Conservation (phyloP, 2,888 invertebrate genomes). For the Xylocampa areola region DNA sequence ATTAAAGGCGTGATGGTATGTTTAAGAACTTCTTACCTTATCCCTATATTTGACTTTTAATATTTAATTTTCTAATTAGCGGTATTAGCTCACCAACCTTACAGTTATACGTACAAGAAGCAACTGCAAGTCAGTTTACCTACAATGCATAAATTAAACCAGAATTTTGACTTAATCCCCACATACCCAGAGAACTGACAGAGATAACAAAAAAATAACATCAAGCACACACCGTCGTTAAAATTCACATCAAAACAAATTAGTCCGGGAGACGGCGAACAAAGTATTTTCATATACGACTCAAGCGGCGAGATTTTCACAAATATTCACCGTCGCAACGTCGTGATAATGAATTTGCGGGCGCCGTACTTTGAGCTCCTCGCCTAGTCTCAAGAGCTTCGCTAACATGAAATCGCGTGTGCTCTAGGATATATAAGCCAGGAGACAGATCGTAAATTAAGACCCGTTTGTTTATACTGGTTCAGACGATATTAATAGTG, state of each 20-base stretch:
- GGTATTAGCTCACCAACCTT: conserved; percentile 4
- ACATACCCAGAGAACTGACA: conserved; percentile 9
- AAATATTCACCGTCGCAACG: conserved; percentile 33
- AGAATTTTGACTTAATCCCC: conserved; percentile 33
- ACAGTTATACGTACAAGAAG: conserved; percentile 4
- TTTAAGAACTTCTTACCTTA: no score
- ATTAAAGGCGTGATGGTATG: no score
- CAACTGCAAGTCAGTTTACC: not conserved
- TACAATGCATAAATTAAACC: conserved; percentile 5
- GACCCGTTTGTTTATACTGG: conserved; percentile 39
- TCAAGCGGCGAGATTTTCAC: conserved; percentile 34
- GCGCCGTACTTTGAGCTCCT: conserved; percentile 25
- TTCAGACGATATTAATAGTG: conserved; percentile 39
- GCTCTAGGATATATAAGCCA: conserved; percentile 51
- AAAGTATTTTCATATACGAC: conserved; percentile 48
- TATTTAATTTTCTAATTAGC: no score
- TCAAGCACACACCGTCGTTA: conserved; percentile 20
- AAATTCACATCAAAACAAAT: conserved; percentile 41
- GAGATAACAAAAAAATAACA: conserved; percentile 17
- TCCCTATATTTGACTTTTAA: no score
- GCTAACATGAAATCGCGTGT: conserved; percentile 49
- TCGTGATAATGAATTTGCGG: conserved; percentile 54
- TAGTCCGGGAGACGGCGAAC: conserved; percentile 29
- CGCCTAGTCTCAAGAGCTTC: conserved; percentile 48
- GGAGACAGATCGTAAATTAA: conserved; percentile 57